Evolutionary conservation across 2,797 vertebrate species (phyloP).

Genomic region (Anas capensis): DNA sequence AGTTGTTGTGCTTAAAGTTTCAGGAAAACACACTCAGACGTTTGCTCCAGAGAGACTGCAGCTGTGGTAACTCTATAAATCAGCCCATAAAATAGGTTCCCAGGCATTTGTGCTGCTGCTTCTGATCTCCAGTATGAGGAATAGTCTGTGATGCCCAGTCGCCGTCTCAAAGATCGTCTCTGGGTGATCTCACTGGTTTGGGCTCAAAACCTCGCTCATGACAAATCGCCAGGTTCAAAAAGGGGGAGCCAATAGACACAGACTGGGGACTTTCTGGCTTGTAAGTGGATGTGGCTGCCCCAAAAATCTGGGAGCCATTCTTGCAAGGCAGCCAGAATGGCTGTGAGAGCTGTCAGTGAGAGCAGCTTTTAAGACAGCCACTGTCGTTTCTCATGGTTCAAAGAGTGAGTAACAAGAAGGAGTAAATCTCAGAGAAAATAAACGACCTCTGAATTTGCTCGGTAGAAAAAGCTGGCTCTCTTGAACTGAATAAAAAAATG

Average conservation of each 20-base stretch:
- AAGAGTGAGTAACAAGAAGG: constrained; percentile 70
- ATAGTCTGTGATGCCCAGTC: background rate
- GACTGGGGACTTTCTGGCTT: background rate
- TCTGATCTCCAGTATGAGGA: background rate
- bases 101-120: background rate
- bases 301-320: background rate
- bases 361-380: constrained; percentile 45
- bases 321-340: background rate
- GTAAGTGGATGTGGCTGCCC: background rate
- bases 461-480: constrained; percentile 43
- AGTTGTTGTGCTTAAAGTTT: constrained; percentile 25
- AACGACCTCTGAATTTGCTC: constrained; percentile 78
- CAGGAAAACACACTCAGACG: background rate
- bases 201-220: background rate
- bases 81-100: constrained; percentile 16
- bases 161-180: background rate
- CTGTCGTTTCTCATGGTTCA: constrained; percentile 71
- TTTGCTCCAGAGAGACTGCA: constrained; percentile 13
- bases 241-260: background rate
- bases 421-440: constrained; percentile 70
- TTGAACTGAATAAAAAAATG: constrained; percentile 21
- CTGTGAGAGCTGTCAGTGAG: background rate
- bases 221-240: constrained; percentile 16
- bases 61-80: constrained; percentile 18
- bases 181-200: constrained; percentile 9